Percentiles rank a stretch among this genome's conserved stretches.
phyloP scores from a whole-genome alignment of 1,140 invertebrate genomes.

The Diabrotica undecimpunctata region DNA sequence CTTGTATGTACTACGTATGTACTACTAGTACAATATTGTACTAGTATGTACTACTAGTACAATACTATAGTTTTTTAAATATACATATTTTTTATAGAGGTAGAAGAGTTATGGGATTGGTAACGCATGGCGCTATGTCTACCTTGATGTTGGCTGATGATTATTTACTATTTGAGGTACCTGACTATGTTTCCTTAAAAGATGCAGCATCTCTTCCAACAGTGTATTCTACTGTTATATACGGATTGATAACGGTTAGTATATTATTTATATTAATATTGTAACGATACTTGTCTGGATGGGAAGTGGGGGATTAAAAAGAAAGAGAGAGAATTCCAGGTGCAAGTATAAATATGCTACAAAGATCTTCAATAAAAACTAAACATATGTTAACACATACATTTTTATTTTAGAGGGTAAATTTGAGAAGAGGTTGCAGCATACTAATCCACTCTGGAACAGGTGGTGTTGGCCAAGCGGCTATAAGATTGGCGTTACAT shows the following conservation, averaged over 20 bases:
- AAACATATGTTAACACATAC: no score
- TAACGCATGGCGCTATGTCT: slow-evolving; percentile 54
- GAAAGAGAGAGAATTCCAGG: no score
- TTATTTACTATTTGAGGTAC: slow-evolving; percentile 71
- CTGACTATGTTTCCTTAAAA: slow-evolving; percentile 75
- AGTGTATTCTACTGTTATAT: slow-evolving; percentile 81
- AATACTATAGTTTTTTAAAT: no score
- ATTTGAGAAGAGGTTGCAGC: slow-evolving; percentile 25
- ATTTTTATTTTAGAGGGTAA: slow-evolving; percentile 16
- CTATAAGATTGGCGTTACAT: slow-evolving; percentile 73
- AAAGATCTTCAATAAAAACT: no score
- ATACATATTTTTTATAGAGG: slow-evolving; percentile 48
- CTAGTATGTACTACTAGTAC: no score
- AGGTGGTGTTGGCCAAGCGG: slow-evolving; percentile 84
- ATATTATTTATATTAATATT: no score
- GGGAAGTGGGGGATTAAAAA: no score
- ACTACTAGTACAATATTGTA: no score
- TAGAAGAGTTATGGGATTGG: slow-evolving; percentile 68
- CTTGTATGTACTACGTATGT: no score
- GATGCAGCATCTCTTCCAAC: slow-evolving; percentile 87
- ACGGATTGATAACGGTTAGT: slow-evolving; percentile 61
- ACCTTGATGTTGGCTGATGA: slow-evolving; percentile 59
- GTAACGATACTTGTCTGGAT: no score
- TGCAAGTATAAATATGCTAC: no score
- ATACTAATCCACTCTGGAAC: slow-evolving; percentile 77